phyloP scores from a whole-genome alignment of 1,140 invertebrate genomes.

The Sminthurinus signatus region DNA sequence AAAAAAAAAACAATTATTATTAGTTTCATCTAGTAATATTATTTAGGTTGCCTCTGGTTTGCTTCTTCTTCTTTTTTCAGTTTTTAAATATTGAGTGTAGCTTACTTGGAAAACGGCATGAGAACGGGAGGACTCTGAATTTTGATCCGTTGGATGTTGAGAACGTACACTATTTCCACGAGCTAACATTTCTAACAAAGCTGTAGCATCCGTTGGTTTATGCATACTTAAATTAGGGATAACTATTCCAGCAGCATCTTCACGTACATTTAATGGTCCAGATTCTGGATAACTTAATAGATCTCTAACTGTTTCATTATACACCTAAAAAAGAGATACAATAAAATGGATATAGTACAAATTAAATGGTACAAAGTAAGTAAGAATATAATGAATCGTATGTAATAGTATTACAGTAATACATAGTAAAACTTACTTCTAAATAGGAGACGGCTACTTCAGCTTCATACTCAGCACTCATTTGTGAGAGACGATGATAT shows the following conservation, averaged over 20 bases:
- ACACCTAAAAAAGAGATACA: constrained; percentile 64
- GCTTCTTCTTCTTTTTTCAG: no score
- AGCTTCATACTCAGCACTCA: constrained; percentile 61
- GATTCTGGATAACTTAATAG: constrained; percentile 58
- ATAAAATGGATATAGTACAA: no score
- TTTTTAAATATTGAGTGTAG: no score
- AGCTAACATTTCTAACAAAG: constrained; percentile 75
- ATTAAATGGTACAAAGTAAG: no score
- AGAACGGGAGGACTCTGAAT: constrained; percentile 91
- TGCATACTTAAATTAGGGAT: constrained; percentile 77
- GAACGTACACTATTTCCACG: constrained; percentile 86
- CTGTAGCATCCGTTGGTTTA: constrained; percentile 65
- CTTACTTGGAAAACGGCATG: constrained; percentile 91
- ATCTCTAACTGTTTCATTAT: constrained; percentile 94
- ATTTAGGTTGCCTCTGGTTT: no score
- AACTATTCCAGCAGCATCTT: constrained; percentile 74
- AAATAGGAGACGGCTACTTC: constrained; percentile 53
- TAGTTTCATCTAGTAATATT: no score
- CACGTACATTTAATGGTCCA: constrained; percentile 68
- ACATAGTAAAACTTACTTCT: no score
- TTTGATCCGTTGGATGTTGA: constrained; percentile 96
- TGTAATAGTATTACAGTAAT: no score
- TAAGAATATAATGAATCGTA: no score
- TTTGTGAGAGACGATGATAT: constrained; percentile 69
- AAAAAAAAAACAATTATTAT: no score